Evolutionary conservation across 2,888 invertebrate genomes (phyloP).

Genomic region (Archips xylosteana): DNA sequence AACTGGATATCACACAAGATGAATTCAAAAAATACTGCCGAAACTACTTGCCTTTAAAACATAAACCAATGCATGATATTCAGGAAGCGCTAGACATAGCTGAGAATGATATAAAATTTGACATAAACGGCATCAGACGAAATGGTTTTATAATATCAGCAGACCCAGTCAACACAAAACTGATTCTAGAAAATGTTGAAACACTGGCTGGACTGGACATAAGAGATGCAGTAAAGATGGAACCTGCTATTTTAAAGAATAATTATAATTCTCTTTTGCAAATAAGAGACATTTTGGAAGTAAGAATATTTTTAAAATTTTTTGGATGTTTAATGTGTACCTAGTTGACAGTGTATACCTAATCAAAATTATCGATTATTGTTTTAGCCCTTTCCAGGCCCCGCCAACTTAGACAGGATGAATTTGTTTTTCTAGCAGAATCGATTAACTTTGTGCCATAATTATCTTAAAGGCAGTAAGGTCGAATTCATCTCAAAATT

Average conservation of each 20-base stretch:
- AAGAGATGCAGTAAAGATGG: conserved; percentile 77
- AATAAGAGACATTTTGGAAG: conserved; percentile 84
- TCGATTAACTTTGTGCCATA: too few species aligned
- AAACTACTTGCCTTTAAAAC: conserved; percentile 71
- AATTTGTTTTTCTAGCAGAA: too few species aligned
- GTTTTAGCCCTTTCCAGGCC: too few species aligned
- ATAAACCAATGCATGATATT: conserved; percentile 78
- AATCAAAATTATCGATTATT: too few species aligned
- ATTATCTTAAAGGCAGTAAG: too few species aligned
- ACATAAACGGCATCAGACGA: conserved; percentile 79
- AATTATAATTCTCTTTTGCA: conserved; percentile 82
- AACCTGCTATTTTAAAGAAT: conserved; percentile 88
- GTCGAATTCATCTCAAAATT: too few species aligned
- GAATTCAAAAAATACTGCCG: conserved; percentile 71
- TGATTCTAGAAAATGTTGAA: conserved; percentile 83
- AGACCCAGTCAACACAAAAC: conserved; percentile 85
- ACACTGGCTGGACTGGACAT: conserved; percentile 85
- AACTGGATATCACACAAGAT: conserved; percentile 63
- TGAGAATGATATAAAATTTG: conserved; percentile 83
- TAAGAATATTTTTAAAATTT: conserved; percentile 45
- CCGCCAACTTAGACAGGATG: too few species aligned
- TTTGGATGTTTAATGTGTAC: too few species aligned
- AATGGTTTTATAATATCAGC: conserved; percentile 86
- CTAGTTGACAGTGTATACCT: too few species aligned
- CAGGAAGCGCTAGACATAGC: conserved; percentile 84